phyloP scores from a whole-genome alignment of 37 sponge, comb jelly and placozoan species.

The Hexactinellida sp. region DNA sequence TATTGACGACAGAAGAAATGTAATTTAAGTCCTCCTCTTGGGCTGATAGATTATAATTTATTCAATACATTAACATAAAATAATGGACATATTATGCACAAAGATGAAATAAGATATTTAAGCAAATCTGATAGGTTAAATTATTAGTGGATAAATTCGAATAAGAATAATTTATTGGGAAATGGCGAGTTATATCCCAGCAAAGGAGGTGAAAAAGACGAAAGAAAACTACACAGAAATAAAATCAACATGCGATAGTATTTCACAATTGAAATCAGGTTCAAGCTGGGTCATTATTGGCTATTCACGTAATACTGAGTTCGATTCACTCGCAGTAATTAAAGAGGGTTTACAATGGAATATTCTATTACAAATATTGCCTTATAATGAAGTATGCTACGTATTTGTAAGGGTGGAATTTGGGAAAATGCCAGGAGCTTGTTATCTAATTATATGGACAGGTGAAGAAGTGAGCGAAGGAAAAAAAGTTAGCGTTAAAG shows the following conservation, averaged over 20 bases:
- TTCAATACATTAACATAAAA: too few species aligned
- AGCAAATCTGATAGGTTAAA: neutral
- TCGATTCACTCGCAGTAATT: neutral
- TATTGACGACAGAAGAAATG: too few species aligned
- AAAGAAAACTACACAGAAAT: neutral
- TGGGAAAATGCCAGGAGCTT: neutral
- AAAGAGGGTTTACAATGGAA: neutral
- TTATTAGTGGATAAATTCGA: neutral
- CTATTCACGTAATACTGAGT: neutral
- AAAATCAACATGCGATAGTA: neutral
- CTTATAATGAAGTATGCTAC: neutral
- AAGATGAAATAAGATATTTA: neutral
- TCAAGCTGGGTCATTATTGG: neutral
- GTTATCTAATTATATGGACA: neutral
- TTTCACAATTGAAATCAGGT: neutral
- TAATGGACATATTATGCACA: too few species aligned
- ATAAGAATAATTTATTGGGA: neutral
- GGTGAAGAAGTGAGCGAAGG: neutral
- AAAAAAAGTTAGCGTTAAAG: neutral
- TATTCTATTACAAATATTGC: neutral
- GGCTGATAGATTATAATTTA: too few species aligned
- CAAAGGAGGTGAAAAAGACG: neutral
- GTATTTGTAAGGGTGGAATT: neutral
- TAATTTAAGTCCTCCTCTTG: too few species aligned
- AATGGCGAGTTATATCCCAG: neutral